These are phyloP conservation scores for Dichetophora obliterata DNA, from an alignment of 2,888 invertebrate genomes.

Conservation along the genomic window DNA sequence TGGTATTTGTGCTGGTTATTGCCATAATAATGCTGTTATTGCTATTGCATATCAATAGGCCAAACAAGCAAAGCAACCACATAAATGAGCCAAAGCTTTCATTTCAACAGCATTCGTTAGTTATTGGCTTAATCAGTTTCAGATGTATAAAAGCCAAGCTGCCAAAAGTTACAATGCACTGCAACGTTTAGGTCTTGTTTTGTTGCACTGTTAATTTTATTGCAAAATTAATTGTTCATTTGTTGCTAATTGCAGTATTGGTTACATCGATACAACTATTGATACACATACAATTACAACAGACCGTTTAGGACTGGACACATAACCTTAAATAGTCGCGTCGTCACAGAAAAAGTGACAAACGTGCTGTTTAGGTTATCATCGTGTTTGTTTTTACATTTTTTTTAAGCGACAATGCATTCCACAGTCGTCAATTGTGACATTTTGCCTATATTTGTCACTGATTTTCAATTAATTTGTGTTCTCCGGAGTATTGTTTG, in stretches of 20 bases:
- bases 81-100: background rate
- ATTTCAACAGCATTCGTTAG: background rate
- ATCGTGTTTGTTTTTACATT: too few relatives aligned
- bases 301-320: background rate
- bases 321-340: conserved; percentile 16
- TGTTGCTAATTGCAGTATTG: conserved; percentile 67
- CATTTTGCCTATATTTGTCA: conserved; percentile 64
- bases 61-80: background rate
- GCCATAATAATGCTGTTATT: background rate
- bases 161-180: too few relatives aligned
- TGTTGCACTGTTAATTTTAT: conserved; percentile 52
- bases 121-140: too few relatives aligned
- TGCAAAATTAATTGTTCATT: conserved; percentile 68
- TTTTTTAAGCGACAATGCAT: conserved; percentile 50
- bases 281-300: conserved; percentile 5
- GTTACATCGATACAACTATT: conserved; percentile 37
- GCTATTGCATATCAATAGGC: too few relatives aligned
- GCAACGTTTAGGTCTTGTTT: background rate
- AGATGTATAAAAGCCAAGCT: background rate
- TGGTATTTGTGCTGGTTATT: background rate
- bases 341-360: background rate
- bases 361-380: background rate
- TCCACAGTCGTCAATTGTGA: conserved; percentile 65
- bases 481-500: conserved; percentile 58
- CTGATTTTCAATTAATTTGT: conserved; percentile 65